These are phyloP conservation scores for Riparia riparia DNA, from an alignment of 2,113 vertebrate genomes.

Conservation along the genomic window DNA sequence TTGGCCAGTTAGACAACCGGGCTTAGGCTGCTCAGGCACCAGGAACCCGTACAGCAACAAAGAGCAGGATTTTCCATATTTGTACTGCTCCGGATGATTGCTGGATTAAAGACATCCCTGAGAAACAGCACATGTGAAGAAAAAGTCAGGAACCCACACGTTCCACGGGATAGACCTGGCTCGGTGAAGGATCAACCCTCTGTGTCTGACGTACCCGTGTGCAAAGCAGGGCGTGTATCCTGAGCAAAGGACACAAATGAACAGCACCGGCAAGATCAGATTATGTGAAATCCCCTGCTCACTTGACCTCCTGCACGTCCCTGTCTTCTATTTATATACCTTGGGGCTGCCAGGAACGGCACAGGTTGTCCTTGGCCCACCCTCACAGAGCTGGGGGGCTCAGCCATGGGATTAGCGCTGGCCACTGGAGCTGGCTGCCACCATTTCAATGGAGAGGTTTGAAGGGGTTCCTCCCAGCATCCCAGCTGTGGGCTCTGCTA, in stretches of 20 bases:
- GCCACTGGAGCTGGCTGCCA: background rate
- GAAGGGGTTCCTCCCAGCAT: background rate
- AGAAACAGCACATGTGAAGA: background rate
- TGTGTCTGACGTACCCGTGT: background rate
- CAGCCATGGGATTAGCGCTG: background rate
- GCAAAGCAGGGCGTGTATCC: background rate
- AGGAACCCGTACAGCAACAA: background rate
- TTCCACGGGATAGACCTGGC: background rate
- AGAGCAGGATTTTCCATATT: background rate
- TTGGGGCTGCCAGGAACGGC: background rate
- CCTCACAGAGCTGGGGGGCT: background rate
- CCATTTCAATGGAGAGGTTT: background rate
- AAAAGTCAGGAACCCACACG: background rate
- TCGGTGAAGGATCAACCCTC: background rate
- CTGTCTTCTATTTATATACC: conserved; percentile 57
- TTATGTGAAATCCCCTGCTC: conserved; percentile 57
- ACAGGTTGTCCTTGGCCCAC: background rate
- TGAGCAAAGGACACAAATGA: conserved; percentile 40
- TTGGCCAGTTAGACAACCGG: background rate
- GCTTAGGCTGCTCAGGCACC: background rate
- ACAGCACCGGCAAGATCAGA: conserved; percentile 46
- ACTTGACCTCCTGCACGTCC: conserved; percentile 67
- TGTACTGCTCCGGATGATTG: background rate
- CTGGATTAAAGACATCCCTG: background rate
- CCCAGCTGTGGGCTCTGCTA: rapidly evolving